These are phyloP conservation scores for Piezodorus guildinii DNA, from an alignment of 1,140 invertebrate species.

Conservation along the genomic window DNA sequence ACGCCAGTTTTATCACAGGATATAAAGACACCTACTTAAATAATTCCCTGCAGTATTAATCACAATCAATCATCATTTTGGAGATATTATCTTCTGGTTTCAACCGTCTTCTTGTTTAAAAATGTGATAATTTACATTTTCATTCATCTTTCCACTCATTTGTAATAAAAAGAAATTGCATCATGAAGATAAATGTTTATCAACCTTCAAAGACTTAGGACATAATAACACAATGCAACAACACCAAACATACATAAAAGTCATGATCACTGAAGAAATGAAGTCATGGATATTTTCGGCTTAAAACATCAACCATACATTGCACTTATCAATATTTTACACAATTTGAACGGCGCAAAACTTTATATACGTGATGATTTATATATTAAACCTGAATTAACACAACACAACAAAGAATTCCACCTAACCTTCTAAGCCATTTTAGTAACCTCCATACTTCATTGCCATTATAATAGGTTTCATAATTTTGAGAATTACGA, in stretches of 20 bases:
- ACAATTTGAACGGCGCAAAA: neutral
- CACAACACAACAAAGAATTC: slow-evolving; percentile 4
- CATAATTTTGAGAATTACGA: too few species aligned
- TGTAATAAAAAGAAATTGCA: neutral
- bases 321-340: neutral
- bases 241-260: neutral
- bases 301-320: too few species aligned
- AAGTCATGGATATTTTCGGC: too few species aligned
- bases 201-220: neutral
- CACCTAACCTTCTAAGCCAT: slow-evolving; percentile 14
- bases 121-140: neutral
- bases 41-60: neutral
- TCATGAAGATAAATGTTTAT: neutral
- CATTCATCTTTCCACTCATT: neutral
- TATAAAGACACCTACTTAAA: neutral
- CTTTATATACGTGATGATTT: neutral
- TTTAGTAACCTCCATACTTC: slow-evolving; percentile 4
- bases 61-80: neutral
- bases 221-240: neutral
- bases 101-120: slow-evolving; percentile 10
- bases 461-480: neutral
- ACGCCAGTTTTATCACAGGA: slow-evolving; percentile 17
- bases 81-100: neutral
- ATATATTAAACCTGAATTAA: neutral
- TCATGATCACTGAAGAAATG: neutral